Conservation (phyloP, 2,888 invertebrate species). For the Ochropleura leucogaster region DNA sequence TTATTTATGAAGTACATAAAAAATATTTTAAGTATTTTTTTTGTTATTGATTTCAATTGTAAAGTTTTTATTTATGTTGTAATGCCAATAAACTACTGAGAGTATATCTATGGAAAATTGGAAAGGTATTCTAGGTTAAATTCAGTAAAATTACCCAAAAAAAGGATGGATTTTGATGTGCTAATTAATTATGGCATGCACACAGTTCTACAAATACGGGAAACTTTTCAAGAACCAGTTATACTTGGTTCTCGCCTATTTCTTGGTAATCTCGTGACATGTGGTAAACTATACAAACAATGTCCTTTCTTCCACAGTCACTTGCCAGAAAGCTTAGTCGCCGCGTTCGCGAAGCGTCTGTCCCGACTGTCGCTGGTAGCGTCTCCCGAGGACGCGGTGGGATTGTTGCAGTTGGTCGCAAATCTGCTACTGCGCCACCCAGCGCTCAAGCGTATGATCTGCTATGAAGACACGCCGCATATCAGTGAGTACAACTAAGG, state of each 20-base stretch:
- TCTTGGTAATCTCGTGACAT: too few relatives aligned
- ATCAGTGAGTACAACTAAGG: slow-evolving; percentile 77
- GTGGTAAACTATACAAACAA: background rate
- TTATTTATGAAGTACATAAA: too few relatives aligned
- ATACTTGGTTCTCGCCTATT: background rate
- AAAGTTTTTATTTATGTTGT: too few relatives aligned
- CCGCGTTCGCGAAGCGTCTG: slow-evolving; percentile 97
- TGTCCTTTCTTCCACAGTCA: slow-evolving; percentile 91
- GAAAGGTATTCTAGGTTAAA: background rate
- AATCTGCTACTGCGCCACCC: slow-evolving; percentile 97
- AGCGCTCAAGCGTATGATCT: slow-evolving; percentile 92
- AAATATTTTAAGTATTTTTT: too few relatives aligned
- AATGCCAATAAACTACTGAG: too few relatives aligned
- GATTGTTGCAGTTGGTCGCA: slow-evolving; percentile 95
- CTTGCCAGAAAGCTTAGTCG: slow-evolving; percentile 97
- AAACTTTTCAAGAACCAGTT: too few relatives aligned
- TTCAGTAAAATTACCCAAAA: background rate
- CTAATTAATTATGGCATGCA: too few relatives aligned
- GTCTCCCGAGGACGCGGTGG: slow-evolving; percentile 94
- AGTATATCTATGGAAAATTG: background rate
- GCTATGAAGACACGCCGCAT: slow-evolving; percentile 80
- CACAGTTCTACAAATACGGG: too few relatives aligned
- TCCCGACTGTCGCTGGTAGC: slow-evolving; percentile 96
- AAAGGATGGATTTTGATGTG: too few relatives aligned
- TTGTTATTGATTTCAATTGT: too few relatives aligned